Evolutionary conservation across 2,888 invertebrate genomes (phyloP).

Genomic region (Ischnus inquisitorius): DNA sequence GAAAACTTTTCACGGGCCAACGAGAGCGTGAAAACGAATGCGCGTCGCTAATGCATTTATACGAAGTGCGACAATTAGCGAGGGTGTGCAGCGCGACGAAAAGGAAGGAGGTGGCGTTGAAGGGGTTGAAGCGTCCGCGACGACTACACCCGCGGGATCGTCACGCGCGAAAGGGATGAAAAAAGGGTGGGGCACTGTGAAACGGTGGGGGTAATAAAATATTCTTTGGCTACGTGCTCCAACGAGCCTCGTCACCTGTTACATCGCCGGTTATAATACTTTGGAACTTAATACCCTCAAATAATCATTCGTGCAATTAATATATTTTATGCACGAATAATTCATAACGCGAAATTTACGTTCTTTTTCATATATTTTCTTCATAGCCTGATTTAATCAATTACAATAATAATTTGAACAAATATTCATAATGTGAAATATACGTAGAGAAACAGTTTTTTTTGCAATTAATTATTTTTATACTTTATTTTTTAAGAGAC

Average conservation of each 20-base stretch:
- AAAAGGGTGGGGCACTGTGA: conserved; percentile 46
- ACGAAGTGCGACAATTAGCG: conserved; percentile 84
- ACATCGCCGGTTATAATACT: not conserved
- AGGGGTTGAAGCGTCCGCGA: conserved; percentile 74
- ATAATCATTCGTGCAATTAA: conserved; percentile 20
- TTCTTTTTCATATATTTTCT: not conserved
- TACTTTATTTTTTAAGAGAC: no score
- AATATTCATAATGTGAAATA: not conserved
- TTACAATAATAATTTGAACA: no score
- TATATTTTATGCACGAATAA: conserved; percentile 18
- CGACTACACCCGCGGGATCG: conserved; percentile 71
- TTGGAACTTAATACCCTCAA: conserved; percentile 4
- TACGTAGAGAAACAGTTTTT: not conserved
- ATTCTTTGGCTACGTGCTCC: conserved; percentile 55
- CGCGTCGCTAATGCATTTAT: conserved; percentile 83
- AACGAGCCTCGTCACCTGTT: conserved; percentile 39
- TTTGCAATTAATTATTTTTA: conserved; percentile 2
- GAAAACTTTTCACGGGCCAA: conserved; percentile 43
- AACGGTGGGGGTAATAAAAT: conserved; percentile 61
- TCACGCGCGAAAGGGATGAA: conserved; percentile 62
- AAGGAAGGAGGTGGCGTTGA: conserved; percentile 64
- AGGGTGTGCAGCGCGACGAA: conserved; percentile 33
- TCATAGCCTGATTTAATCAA: no score
- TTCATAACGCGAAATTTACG: not conserved
- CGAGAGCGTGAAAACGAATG: conserved; percentile 82